Base-by-base conservation (phyloP, 2,888 invertebrate genomes). In the Epinotia nisella region DNA sequence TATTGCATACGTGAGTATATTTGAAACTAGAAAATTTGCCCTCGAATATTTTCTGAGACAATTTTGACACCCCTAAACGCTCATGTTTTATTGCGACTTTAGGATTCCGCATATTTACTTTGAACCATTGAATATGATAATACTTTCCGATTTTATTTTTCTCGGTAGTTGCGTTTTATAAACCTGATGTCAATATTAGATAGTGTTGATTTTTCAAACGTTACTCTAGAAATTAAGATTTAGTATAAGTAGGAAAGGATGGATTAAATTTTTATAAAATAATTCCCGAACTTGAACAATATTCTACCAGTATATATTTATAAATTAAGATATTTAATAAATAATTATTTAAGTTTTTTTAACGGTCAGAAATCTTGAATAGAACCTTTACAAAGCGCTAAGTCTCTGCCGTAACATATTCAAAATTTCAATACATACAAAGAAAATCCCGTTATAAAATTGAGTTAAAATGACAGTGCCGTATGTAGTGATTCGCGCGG, bases 381-480 rank as follows among this genome's bases (percentile, higher is more conserved):
- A 0, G 24, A 51, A 61, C 45, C 10, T 41, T 15, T 60, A 13
- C 11, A 59, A 59, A 41, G 5, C 41, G 19, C 2, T 13, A 45
- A 41, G 53, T 15, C 17, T 35, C 11, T 53, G 19, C n/a, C 11
- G 55, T 60, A 55, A 60, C 71, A 56, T 45, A 51, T 60, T 45
- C 53, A 49, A 68, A 72, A 91, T 92, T 90, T 90, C 89, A 89
- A 90, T 89, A 88, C 87, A 87, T 87, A 87, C 78, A 77, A 78
- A 78, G 79, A 76, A 81, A 78, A 78, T 80, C 81, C 80, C 77
- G 85, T 87, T 90, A 88, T 85, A 89, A 92, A 93, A 93, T 93
- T 90, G 93, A 93, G 93, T 93, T 93, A 93, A 93, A 93, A 93
- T 91, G 92, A 92, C 93, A 93, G 92, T 87, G 92, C 91, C 90